phyloP scores from a whole-genome alignment of 2,888 invertebrate species.

The Molanna angustata region DNA sequence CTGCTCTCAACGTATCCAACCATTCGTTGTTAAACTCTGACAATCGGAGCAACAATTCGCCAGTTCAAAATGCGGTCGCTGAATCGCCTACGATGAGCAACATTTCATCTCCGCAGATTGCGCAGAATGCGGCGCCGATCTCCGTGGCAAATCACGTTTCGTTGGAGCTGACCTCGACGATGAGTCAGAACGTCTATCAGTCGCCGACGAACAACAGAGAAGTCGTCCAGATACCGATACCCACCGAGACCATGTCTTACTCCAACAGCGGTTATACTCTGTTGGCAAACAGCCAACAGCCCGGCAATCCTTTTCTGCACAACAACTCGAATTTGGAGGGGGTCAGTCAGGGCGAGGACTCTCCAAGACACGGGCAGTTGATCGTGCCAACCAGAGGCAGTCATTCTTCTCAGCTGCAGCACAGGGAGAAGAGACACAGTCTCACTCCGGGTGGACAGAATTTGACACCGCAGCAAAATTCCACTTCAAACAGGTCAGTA shows the following conservation, averaged over 20 bases:
- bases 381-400: constrained; percentile 38
- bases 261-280: constrained; percentile 17
- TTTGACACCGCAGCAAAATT: constrained; percentile 40
- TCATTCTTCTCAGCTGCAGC: constrained; percentile 36
- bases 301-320: constrained; percentile 16
- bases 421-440: constrained; percentile 56
- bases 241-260: neutral
- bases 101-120: constrained; percentile 27
- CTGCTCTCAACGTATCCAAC: constrained; percentile 12
- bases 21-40: constrained; percentile 5
- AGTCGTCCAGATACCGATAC: neutral
- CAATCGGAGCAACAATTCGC: constrained; percentile 19
- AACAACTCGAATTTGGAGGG: neutral
- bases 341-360: constrained; percentile 28
- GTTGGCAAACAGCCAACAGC: constrained; percentile 5
- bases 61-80: constrained; percentile 17
- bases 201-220: neutral
- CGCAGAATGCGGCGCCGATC: neutral
- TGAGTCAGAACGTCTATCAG: constrained; percentile 2
- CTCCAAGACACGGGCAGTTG: constrained; percentile 44
- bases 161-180: neutral
- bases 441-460: constrained; percentile 47
- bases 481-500: constrained; percentile 47
- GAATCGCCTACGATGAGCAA: constrained; percentile 25
- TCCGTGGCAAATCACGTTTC: neutral